Evolutionary conservation across 1,140 invertebrate genomes (phyloP).

Genomic region (Nilaparvata lugens): DNA sequence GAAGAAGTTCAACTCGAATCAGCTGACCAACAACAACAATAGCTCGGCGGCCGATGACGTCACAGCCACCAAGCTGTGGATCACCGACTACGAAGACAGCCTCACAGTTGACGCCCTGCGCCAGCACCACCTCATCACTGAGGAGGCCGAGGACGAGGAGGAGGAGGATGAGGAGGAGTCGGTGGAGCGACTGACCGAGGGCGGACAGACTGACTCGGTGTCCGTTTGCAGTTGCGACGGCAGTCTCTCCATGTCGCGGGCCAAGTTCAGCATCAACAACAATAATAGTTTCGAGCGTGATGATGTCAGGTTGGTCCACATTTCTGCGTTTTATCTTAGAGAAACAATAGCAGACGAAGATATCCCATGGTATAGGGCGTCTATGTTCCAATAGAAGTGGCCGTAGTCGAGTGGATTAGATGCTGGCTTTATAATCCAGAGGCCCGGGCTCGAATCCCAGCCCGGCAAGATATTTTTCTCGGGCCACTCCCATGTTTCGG

Average conservation of each 20-base stretch:
- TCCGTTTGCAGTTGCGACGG: slow-evolving; percentile 23
- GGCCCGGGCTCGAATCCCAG: too few relatives aligned
- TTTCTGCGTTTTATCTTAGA: too few relatives aligned
- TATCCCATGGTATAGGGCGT: too few relatives aligned
- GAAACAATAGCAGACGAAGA: too few relatives aligned
- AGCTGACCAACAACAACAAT: slow-evolving; percentile 1
- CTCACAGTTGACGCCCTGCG: slow-evolving; percentile 26
- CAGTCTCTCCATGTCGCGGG: slow-evolving; percentile 13
- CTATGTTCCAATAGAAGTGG: too few relatives aligned
- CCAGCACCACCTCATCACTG: slow-evolving; percentile 30
- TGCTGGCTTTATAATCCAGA: too few relatives aligned
- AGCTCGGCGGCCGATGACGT: background rate
- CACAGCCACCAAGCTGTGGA: background rate
- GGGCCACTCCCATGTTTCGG: too few relatives aligned
- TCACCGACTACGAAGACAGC: slow-evolving; percentile 31
- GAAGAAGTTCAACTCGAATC: slow-evolving; percentile 11
- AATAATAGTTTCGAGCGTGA: slow-evolving; percentile 33
- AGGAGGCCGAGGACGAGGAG: slow-evolving; percentile 36
- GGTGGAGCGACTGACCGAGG: slow-evolving; percentile 41
- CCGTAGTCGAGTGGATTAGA: too few relatives aligned
- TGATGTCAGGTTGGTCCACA: slow-evolving; percentile 13
- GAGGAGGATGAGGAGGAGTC: slow-evolving; percentile 36
- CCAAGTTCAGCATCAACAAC: slow-evolving; percentile 41
- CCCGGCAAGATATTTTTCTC: too few relatives aligned
- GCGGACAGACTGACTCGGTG: slow-evolving; percentile 19